Conservation (phyloP, 2,113 vertebrate species). For the Malurus elegans region DNA sequence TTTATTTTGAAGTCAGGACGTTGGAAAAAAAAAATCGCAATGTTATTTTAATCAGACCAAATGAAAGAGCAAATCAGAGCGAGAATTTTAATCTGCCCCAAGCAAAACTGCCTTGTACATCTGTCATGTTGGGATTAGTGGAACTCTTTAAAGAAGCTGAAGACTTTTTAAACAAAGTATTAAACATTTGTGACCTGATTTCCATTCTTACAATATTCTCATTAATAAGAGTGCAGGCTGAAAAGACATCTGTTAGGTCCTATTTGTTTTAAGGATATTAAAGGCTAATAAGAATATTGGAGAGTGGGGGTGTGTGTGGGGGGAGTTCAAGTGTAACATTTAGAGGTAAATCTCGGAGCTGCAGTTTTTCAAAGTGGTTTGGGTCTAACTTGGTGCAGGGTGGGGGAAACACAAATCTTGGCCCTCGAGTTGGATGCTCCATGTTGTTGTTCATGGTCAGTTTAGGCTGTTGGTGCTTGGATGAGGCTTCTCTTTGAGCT, state of each 20-base stretch:
- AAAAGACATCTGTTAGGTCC: conserved; percentile 61
- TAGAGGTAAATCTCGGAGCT: background rate
- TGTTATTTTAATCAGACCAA: conserved; percentile 61
- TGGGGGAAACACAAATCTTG: background rate
- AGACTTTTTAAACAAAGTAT: conserved; percentile 64
- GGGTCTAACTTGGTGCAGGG: background rate
- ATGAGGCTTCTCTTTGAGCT: background rate
- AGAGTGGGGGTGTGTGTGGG: accelerated
- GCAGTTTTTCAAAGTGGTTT: background rate
- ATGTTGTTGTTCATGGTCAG: accelerated
- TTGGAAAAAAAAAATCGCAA: background rate
- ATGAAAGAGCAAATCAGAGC: conserved; percentile 54
- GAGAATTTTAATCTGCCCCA: conserved; percentile 57
- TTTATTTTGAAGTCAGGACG: conserved; percentile 29
- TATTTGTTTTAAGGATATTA: conserved; percentile 61
- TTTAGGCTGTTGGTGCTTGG: background rate
- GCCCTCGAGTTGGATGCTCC: accelerated
- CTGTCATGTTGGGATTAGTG: conserved; percentile 69
- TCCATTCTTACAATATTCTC: conserved; percentile 55
- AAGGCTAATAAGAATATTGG: conserved; percentile 31
- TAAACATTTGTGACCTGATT: conserved; percentile 60
- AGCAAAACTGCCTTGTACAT: conserved; percentile 65
- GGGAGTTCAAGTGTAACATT: background rate
- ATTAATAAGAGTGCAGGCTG: conserved; percentile 40
- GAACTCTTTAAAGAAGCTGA: conserved; percentile 64